These are phyloP conservation scores for Pelusios castaneus DNA, from an alignment of 2,113 vertebrate genomes.

Conservation along the genomic window DNA sequence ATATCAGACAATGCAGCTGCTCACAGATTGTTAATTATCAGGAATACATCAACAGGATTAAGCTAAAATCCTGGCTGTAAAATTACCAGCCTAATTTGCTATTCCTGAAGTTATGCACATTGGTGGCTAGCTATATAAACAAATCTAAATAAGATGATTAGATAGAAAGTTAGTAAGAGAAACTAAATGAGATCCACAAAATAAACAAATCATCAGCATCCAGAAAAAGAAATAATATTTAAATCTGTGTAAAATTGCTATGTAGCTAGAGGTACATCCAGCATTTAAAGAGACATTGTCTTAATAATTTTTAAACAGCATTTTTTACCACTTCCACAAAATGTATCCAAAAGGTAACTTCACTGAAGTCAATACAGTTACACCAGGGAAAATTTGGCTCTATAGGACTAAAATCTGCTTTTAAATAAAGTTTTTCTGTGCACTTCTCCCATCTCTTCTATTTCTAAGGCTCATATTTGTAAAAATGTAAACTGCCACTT, in stretches of 20 bases:
- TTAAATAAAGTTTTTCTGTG: background rate
- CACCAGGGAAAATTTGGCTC: background rate
- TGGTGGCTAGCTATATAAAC: constrained; percentile 46
- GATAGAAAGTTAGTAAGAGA: constrained; percentile 6
- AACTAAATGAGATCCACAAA: background rate
- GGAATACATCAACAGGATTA: constrained; percentile 53
- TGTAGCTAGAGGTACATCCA: background rate
- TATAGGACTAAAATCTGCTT: background rate
- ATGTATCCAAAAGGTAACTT: background rate
- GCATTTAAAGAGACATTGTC: background rate
- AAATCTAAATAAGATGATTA: constrained; percentile 53
- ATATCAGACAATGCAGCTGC: constrained; percentile 48
- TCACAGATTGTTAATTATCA: constrained; percentile 61
- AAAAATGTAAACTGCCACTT: background rate
- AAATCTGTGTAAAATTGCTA: background rate
- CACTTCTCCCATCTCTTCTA: background rate
- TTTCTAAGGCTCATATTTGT: background rate
- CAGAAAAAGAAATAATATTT: background rate
- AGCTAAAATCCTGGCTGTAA: constrained; percentile 19
- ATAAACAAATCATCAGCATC: background rate
- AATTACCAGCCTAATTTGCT: constrained; percentile 53
- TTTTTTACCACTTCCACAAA: background rate
- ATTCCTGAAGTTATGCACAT: constrained; percentile 16
- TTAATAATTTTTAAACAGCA: background rate
- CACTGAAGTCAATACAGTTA: background rate